Evolutionary conservation across 2,888 invertebrate species (phyloP).

Genomic region (Ommatoiulus sabulosus): DNA sequence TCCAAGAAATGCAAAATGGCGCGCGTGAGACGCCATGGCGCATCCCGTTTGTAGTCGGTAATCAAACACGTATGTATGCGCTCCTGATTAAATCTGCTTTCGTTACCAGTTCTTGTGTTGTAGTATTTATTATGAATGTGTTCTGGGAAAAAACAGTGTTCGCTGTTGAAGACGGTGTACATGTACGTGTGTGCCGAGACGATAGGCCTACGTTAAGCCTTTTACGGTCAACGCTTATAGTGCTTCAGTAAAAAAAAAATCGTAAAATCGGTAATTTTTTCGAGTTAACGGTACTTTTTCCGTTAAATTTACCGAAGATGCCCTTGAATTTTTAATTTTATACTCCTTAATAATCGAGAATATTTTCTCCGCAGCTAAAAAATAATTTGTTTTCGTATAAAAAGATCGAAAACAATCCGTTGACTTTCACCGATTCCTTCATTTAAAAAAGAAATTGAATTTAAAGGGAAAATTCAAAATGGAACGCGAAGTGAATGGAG

Average conservation of each 20-base stretch:
- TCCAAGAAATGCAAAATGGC: neutral
- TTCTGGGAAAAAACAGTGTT: neutral
- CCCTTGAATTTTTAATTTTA: no score
- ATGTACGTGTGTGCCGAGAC: neutral
- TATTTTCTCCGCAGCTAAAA: no score
- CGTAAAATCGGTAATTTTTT: neutral
- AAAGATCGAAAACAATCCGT: no score
- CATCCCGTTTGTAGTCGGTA: neutral
- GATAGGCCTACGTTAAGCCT: neutral
- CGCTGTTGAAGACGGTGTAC: neutral
- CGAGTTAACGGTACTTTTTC: neutral
- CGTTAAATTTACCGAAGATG: no score
- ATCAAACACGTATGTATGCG: constrained; percentile 23
- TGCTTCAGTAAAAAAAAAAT: no score
- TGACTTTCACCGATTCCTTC: no score
- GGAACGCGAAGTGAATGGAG: no score
- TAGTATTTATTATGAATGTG: neutral
- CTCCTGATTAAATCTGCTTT: neutral
- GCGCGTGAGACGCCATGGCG: neutral
- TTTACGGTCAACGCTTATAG: neutral
- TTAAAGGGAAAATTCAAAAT: no score
- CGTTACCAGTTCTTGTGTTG: neutral
- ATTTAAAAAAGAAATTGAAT: no score
- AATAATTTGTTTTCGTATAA: no score
- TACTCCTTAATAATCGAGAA: no score